These are phyloP conservation scores for Catharus bicknelli DNA, from an alignment of 2,113 vertebrate species.

Conservation along the genomic window DNA sequence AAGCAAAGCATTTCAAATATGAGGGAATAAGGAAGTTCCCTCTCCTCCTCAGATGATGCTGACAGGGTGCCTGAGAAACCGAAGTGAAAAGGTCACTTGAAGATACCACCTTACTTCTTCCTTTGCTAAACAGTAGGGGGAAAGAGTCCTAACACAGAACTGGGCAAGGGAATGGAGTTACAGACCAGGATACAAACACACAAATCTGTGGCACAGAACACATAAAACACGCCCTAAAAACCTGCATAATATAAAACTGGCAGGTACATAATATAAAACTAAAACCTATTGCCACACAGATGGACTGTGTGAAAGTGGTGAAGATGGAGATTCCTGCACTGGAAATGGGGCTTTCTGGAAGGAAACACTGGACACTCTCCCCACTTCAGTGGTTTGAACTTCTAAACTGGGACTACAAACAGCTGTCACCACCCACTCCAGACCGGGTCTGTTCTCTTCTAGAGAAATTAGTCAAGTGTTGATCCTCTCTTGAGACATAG, in stretches of 20 bases:
- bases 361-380: neutral
- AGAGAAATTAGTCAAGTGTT: neutral
- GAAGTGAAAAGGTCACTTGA: neutral
- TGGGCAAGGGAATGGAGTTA: neutral
- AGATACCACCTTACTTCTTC: neutral
- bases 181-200: neutral
- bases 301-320: rapidly evolving
- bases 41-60: neutral
- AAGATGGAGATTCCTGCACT: neutral
- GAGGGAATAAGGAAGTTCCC: neutral
- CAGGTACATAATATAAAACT: neutral
- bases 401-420: neutral
- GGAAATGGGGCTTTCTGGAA: neutral
- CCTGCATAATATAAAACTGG: neutral
- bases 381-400: neutral
- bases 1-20: neutral
- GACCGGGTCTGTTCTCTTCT: neutral
- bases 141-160: neutral
- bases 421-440: neutral
- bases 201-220: rapidly evolving
- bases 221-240: neutral
- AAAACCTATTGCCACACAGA: neutral
- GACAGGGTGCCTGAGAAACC: neutral
- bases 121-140: neutral
- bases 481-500: neutral